Evolutionary conservation across 2,888 invertebrate species (phyloP), one percentile per base, ranked within the genome.

Genomic region (Rhyacophila evoluta): DNA sequence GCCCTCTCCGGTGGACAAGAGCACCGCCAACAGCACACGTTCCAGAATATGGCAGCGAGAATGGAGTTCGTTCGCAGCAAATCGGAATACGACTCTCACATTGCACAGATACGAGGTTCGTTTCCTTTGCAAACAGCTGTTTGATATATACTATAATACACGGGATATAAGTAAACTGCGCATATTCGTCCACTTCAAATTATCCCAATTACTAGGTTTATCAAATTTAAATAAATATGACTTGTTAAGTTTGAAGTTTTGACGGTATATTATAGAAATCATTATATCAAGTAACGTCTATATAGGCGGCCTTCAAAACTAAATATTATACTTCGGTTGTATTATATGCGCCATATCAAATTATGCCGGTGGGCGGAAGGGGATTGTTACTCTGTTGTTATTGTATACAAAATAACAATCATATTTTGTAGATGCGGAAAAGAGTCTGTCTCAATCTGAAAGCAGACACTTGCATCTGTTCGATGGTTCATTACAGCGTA

Each of bases 11-110:
- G 83, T 82, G 84, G 86, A 84, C 85, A 88, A 83, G 88, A 89
- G 86, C 86, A 89, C 86, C 84, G 89, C 84, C 87, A 90, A 82
- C 87, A 91, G 85, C 82, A 86, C 84, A 85, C 89, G 77, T 84
- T 95, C 85, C 94, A 94, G 83, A 90, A 89, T 85, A 89, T 91
- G 77, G 92, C 92, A 82, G 91, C 92, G 69, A 92, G 92, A 85
- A 92, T 93, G 88, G 94, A 94, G 83, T 94, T 92, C 84, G 91
- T 93, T 83, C 91, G 95, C 85, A 95, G 94, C 88, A 94, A 93
- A 86, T 94, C 94, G 84, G 95, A 95, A 87, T 96, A 94, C 88
- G 96, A 96, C 87, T 93, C 94, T 77, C 96, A 96, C 88, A 96
- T 96, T 86, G 94, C 93, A 84, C 93, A 94, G 88, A 95, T 95